Conservation (phyloP, 2,797 vertebrate genomes). For the Prunella strophiata region DNA sequence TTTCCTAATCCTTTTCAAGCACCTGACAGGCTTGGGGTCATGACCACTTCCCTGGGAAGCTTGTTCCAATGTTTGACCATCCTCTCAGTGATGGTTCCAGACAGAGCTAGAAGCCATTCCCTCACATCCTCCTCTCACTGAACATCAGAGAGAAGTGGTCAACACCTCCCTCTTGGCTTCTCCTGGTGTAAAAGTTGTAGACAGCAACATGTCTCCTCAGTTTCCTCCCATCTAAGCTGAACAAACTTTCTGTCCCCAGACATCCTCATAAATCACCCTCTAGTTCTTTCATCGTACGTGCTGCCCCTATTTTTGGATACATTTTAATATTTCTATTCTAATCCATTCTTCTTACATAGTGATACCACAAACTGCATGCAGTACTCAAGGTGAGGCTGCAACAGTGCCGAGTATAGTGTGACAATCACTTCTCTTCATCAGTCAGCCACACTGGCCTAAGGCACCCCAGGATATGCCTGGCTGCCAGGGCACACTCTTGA, state of each 20-base stretch:
- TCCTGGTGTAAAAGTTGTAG: neutral
- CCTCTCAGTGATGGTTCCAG: neutral
- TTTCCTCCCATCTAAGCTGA: neutral
- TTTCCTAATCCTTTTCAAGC: neutral
- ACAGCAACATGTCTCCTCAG: neutral
- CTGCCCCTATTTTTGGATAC: neutral
- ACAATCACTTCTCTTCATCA: neutral
- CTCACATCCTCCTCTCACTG: neutral
- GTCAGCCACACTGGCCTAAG: neutral
- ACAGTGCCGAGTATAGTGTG: accelerated
- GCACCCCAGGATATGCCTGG: neutral
- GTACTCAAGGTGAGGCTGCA: neutral
- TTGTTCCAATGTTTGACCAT: neutral
- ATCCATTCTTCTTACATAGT: neutral
- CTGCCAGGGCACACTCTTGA: neutral
- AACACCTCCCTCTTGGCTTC: neutral
- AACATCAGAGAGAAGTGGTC: neutral
- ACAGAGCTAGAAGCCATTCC: neutral
- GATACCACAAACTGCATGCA: neutral
- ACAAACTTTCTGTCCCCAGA: neutral
- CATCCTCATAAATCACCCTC: neutral
- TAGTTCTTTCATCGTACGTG: neutral
- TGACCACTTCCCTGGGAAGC: neutral
- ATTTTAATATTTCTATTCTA: neutral
- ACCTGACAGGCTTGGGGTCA: neutral